Evolutionary conservation across 2,888 invertebrate genomes (phyloP).

Genomic region (Entomobrya multifasciata): DNA sequence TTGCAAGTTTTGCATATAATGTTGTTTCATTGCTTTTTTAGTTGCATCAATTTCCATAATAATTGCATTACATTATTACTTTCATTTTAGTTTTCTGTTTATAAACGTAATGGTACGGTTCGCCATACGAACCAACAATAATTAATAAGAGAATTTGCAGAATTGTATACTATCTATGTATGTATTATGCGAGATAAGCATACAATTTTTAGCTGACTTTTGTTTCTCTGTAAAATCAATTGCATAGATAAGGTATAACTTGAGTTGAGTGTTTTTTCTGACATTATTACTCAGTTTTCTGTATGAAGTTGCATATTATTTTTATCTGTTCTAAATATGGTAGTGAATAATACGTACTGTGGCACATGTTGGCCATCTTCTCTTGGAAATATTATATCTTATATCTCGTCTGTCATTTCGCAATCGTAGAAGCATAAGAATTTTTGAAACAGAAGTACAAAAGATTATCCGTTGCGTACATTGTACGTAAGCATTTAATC

Average conservation of each 20-base stretch:
- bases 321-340: not conserved
- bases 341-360: not conserved
- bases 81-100: not conserved
- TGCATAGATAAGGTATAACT: not conserved
- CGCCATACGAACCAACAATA: too few relatives aligned
- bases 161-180: too few relatives aligned
- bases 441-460: too few relatives aligned
- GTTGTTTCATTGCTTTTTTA: not conserved
- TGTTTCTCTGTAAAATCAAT: slow-evolving; percentile 19
- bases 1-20: not conserved
- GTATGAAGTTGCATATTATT: not conserved
- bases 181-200: not conserved
- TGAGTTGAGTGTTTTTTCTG: slow-evolving; percentile 14
- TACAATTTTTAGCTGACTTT: not conserved
- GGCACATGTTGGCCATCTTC: not conserved
- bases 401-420: too few relatives aligned
- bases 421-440: not conserved
- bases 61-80: not conserved
- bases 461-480: too few relatives aligned
- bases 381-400: too few relatives aligned
- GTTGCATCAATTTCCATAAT: not conserved
- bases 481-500: too few relatives aligned
- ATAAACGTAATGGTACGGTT: too few relatives aligned
- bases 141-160: too few relatives aligned
- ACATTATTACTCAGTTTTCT: not conserved